phyloP scores from a whole-genome alignment of 2,888 invertebrate genomes.

The Xanthia togata region DNA sequence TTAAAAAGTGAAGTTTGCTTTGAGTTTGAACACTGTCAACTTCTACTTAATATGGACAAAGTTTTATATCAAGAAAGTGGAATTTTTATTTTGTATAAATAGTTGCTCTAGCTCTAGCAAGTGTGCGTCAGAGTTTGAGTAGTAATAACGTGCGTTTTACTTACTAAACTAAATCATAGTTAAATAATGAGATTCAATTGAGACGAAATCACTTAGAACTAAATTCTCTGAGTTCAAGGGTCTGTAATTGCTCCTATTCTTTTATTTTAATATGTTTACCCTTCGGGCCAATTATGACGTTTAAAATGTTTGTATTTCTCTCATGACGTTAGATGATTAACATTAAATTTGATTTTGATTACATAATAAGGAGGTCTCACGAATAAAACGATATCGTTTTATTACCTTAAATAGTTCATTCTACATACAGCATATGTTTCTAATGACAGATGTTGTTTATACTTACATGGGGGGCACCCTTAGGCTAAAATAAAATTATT shows the following conservation, averaged over 20 bases:
- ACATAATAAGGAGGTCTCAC: slow-evolving; percentile 75
- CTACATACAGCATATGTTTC: slow-evolving; percentile 12
- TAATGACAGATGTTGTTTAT: slow-evolving; percentile 35
- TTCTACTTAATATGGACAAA: background rate
- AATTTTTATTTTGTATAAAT: background rate
- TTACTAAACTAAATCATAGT: slow-evolving; percentile 28
- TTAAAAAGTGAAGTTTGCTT: slow-evolving; percentile 36
- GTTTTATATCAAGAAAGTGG: background rate
- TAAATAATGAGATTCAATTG: slow-evolving; percentile 40
- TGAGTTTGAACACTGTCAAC: slow-evolving; percentile 9
- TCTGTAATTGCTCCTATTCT: slow-evolving; percentile 74
- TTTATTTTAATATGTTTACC: slow-evolving; percentile 76
- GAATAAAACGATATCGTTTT: slow-evolving; percentile 69
- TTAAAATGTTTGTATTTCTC: slow-evolving; percentile 82
- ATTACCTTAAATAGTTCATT: slow-evolving; percentile 61
- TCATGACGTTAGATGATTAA: slow-evolving; percentile 80
- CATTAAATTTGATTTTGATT: slow-evolving; percentile 84
- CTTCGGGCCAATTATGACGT: slow-evolving; percentile 77
- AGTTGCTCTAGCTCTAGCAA: background rate
- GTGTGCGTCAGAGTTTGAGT: background rate
- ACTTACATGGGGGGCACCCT: slow-evolving; percentile 1
- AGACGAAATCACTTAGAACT: slow-evolving; percentile 34
- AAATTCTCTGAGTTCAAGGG: slow-evolving; percentile 59
- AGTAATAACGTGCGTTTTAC: background rate
- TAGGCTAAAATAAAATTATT: slow-evolving; percentile 17